Evolutionary conservation across 2,113 vertebrate species (phyloP).

Genomic region (Psammodynastes pulverulentus): DNA sequence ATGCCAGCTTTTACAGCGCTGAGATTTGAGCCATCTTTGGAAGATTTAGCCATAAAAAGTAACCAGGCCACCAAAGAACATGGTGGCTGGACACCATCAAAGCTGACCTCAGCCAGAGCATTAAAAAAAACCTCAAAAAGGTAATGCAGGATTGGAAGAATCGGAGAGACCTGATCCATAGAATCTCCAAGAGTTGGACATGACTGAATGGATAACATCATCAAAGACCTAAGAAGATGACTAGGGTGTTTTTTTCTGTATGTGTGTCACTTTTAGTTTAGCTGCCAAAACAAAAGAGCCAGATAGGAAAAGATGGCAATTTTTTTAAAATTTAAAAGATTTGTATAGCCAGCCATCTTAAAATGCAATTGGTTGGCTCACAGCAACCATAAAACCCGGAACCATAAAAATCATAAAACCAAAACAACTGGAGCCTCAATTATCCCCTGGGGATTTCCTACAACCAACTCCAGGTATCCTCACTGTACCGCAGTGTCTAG

Average conservation of each 20-base stretch:
- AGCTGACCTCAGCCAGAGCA: not conserved
- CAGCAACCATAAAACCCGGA: not conserved
- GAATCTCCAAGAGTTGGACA: not conserved
- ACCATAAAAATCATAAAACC: not conserved
- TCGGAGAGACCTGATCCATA: not conserved
- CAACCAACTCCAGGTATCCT: not conserved
- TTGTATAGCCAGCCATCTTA: not conserved
- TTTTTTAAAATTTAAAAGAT: not conserved
- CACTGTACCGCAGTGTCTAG: not conserved
- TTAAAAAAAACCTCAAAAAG: not conserved
- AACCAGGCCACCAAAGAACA: not conserved
- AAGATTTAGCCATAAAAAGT: not conserved
- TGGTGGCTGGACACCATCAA: not conserved
- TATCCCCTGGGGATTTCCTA: not conserved
- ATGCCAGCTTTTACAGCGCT: not conserved
- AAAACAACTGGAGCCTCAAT: not conserved
- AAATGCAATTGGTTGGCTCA: not conserved
- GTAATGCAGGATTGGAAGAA: not conserved
- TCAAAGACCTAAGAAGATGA: not conserved
- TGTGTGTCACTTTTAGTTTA: not conserved
- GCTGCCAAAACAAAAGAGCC: not conserved
- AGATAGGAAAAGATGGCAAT: not conserved
- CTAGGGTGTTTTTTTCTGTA: not conserved
- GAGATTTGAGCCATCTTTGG: not conserved
- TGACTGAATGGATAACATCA: not conserved